These are phyloP conservation scores for Halcyon leucocephala DNA, from an alignment of 2,797 vertebrate genomes.

Conservation along the genomic window DNA sequence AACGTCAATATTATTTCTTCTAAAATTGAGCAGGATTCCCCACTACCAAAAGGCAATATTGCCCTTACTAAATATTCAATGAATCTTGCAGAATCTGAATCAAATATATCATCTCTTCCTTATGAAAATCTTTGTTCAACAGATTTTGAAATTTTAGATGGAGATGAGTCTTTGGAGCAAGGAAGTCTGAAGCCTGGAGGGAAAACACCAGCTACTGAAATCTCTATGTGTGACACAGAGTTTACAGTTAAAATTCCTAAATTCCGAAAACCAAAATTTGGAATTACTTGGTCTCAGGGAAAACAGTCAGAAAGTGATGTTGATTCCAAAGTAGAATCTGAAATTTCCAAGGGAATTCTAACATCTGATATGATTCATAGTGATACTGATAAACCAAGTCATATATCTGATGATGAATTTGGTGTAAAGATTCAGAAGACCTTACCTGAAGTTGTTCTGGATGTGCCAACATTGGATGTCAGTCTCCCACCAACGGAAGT, in stretches of 20 bases:
- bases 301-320: not conserved
- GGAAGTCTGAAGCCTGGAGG: fast-evolving
- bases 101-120: fast-evolving
- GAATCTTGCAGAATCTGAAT: fast-evolving
- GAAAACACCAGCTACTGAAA: fast-evolving
- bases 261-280: conserved; percentile 76
- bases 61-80: conserved; percentile 16
- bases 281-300: not conserved
- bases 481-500: not conserved
- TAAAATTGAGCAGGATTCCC: fast-evolving
- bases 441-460: not conserved
- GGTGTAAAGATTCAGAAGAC: not conserved
- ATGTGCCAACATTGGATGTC: not conserved
- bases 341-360: not conserved
- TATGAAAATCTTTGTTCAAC: not conserved
- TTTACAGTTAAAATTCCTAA: conserved; percentile 71
- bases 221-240: fast-evolving
- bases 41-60: fast-evolving
- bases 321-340: not conserved
- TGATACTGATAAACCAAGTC: not conserved
- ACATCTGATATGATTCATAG: not conserved
- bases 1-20: not conserved
- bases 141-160: not conserved
- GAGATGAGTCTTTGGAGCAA: fast-evolving
- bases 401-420: not conserved